phyloP scores from a whole-genome alignment of 2,797 vertebrate species.

The Enteromius fasciolatus region DNA sequence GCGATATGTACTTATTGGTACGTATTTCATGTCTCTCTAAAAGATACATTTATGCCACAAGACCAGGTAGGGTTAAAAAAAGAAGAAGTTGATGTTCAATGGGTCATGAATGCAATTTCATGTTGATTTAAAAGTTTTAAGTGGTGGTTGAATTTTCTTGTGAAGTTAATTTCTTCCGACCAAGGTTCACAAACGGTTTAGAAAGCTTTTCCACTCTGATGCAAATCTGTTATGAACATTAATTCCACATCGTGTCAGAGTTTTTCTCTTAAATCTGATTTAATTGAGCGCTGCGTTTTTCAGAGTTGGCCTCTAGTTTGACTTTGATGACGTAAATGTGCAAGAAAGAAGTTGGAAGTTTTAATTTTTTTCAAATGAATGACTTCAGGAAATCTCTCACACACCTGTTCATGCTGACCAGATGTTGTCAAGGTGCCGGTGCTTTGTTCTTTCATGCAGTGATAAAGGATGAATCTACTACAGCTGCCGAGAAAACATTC shows the following conservation, averaged over 20 bases:
- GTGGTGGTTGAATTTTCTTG: neutral
- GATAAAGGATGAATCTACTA: neutral
- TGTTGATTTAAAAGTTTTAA: conserved; percentile 24
- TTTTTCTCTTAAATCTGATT: conserved; percentile 34
- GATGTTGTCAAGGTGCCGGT: neutral
- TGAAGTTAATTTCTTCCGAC: conserved; percentile 25
- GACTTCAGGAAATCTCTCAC: neutral
- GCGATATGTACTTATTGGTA: no score
- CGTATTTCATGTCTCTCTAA: no score
- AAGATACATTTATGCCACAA: no score
- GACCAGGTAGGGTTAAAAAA: neutral
- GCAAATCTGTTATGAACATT: conserved; percentile 44
- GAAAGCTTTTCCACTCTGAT: conserved; percentile 28
- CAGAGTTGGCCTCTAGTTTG: neutral
- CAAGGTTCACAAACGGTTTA: conserved; percentile 26
- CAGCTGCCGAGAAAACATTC: conserved; percentile 5
- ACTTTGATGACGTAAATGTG: neutral
- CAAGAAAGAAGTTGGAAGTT: neutral
- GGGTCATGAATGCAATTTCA: neutral
- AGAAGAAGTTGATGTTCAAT: neutral
- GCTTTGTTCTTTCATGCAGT: neutral
- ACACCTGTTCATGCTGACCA: neutral
- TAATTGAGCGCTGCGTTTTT: conserved; percentile 44
- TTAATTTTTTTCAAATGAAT: conserved; percentile 1
- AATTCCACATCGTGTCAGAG: conserved; percentile 52